Base-by-base conservation (phyloP, 2,888 invertebrate genomes). In the Xestia c-nigrum region DNA sequence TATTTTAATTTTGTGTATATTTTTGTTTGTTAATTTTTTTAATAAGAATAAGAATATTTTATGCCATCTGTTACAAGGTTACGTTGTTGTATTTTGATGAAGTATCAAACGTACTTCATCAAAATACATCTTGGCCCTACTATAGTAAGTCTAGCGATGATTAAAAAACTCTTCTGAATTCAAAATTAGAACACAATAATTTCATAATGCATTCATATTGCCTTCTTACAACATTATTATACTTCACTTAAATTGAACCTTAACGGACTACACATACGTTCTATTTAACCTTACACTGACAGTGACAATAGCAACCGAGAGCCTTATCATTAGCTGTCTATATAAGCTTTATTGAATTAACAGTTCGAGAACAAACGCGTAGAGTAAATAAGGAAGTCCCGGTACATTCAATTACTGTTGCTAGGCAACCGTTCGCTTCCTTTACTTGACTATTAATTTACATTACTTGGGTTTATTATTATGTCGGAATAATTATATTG, bases 331-430 rank as follows among this genome's bases (percentile, higher is more conserved):
- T 81, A 87, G 73, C 74, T 61, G 57, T 66, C 5, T 43, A 9
- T 50, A 73, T 69, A 78, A 65, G 72, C 73, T 65, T 57, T 85
- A 85, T 85, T 83, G 83, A 83, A 85, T 89, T 87, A 85, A 75
- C 79, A 80, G 78, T 84, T 67, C 66, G 57, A 61, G 80, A 83
- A 86, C 80, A 75, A 87, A 84, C 82, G 81, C 78, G 70, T 61
- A 64, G 70, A 74, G 87, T 85, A 89, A 88, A 90, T 87, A 88
- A 82, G 85, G 85, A 88, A 74, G 81, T 69, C 55, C 80, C 77
- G 80, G 79, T 84, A 88, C 85, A 89, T 89, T 90, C 85, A 91
- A 91, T 91, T 91, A 91, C 79, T 74, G 90, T 91, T 87, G 88
- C 90, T 68, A 75, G 76, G 90, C 90, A 87, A 89, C 90, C 72